phyloP scores from a whole-genome alignment of 2,888 invertebrate species.

The Rhamnusium bicolor region DNA sequence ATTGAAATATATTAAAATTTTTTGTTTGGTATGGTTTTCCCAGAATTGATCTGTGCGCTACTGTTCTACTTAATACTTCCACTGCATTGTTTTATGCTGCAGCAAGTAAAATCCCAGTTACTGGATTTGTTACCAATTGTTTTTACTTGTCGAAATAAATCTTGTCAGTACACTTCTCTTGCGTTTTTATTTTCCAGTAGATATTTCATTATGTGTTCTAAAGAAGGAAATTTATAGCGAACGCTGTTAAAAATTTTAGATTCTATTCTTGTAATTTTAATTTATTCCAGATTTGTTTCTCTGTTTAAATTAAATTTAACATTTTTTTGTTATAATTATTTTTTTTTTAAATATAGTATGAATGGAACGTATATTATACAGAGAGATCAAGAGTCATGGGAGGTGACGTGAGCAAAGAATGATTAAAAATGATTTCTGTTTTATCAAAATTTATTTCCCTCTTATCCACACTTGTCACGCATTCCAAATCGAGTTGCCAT shows the following conservation, averaged over 20 bases:
- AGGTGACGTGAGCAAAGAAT: too few relatives aligned
- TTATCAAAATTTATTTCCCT: too few relatives aligned
- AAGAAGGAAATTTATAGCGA: conserved; percentile 32
- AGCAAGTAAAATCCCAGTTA: conserved; percentile 13
- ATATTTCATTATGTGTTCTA: conserved; percentile 35
- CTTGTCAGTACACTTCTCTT: conserved; percentile 25
- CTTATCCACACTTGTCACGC: too few relatives aligned
- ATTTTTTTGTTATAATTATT: too few relatives aligned
- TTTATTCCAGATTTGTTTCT: conserved; percentile 36
- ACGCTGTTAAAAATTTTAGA: conserved; percentile 27
- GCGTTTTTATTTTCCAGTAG: conserved; percentile 24
- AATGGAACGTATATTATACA: too few relatives aligned
- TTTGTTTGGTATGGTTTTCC: not conserved
- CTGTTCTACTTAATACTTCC: conserved; percentile 1
- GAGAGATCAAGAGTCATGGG: too few relatives aligned
- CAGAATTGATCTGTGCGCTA: not conserved
- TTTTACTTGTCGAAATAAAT: conserved; percentile 38
- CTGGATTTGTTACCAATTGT: conserved; percentile 23
- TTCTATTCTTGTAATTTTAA: conserved; percentile 26
- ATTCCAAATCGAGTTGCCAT: too few relatives aligned
- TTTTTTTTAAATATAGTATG: too few relatives aligned
- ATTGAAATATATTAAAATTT: too few relatives aligned
- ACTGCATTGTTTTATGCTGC: not conserved
- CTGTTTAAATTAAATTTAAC: not conserved
- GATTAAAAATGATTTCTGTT: too few relatives aligned